phyloP scores from a whole-genome alignment of 2,113 vertebrate genomes.

The Amia ocellicauda region DNA sequence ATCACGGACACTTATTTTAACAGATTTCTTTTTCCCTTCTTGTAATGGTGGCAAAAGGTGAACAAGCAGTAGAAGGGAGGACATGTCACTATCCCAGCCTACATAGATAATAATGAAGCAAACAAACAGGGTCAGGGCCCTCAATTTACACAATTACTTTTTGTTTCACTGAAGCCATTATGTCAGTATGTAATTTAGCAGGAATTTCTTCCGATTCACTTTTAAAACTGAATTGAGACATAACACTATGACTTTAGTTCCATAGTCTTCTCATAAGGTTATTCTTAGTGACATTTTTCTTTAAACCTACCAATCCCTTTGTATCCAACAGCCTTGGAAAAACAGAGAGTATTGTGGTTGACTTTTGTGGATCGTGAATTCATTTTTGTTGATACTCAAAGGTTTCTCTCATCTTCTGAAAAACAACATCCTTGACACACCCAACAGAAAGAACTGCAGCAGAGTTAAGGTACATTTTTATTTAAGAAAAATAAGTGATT shows the following conservation, averaged over 20 bases:
- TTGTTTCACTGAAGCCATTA: neutral
- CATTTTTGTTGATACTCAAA: neutral
- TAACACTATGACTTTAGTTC: neutral
- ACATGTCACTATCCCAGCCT: constrained; percentile 3
- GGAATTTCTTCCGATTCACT: neutral
- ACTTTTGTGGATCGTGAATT: neutral
- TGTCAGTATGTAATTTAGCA: constrained; percentile 1
- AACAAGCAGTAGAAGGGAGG: neutral
- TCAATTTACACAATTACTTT: neutral
- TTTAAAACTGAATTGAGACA: neutral
- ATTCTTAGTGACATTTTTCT: too few species aligned
- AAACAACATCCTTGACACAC: neutral
- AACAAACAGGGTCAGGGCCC: neutral
- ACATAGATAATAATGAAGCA: neutral
- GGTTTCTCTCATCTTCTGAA: neutral
- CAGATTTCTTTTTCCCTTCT: neutral
- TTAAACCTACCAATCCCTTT: neutral
- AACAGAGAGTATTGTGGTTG: neutral
- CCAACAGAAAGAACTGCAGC: too few species aligned
- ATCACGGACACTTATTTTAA: constrained; percentile 6
- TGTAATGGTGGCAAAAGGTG: neutral
- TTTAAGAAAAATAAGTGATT: too few species aligned
- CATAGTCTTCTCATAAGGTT: too few species aligned
- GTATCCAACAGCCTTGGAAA: neutral
- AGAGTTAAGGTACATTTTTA: too few species aligned